A percentile compares a stretch with the other conserved stretches of the same genome.
Conservation (phyloP, 1,140 invertebrate genomes). For the Ceratosolen solmsi region DNA sequence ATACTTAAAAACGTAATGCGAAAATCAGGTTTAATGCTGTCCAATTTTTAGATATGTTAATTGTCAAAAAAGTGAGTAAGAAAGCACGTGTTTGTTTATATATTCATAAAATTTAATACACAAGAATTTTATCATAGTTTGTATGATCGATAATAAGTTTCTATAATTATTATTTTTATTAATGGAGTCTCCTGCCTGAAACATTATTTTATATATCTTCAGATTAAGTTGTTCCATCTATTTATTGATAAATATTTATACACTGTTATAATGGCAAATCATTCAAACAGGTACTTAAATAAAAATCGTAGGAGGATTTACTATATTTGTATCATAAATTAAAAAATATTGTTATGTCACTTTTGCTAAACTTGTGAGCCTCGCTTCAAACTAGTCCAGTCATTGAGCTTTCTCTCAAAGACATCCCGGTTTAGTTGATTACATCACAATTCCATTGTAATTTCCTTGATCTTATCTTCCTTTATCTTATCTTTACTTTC, state of each 20-base stretch:
- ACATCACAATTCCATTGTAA: conserved; percentile 41
- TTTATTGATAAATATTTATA: conserved; percentile 46
- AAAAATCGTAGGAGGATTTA: conserved; percentile 23
- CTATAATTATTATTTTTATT: conserved; percentile 37
- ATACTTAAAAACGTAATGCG: conserved; percentile 40
- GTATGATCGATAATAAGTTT: conserved; percentile 26
- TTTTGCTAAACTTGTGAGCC: conserved; percentile 48
- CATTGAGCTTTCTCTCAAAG: conserved; percentile 43
- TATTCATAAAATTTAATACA: conserved; percentile 39
- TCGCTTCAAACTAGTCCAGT: conserved; percentile 49
- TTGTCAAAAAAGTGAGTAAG: conserved; percentile 44
- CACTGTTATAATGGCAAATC: conserved; percentile 19
- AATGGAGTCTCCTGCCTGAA: conserved; percentile 39
- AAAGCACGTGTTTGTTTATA: conserved; percentile 51
- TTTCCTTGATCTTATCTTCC: conserved; percentile 11
- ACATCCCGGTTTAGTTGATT: conserved; percentile 42
- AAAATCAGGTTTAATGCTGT: conserved; percentile 49
- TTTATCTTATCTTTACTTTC: conserved; percentile 28
- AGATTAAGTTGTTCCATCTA: conserved; percentile 32
- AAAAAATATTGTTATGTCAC: conserved; percentile 36
- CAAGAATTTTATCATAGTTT: conserved; percentile 39
- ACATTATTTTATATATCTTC: conserved; percentile 37
- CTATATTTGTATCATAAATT: conserved; percentile 24
- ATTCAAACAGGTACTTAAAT: conserved; percentile 32
- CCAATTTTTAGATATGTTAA: conserved; percentile 44